Percentiles rank a stretch among this genome's conserved stretches.
These are phyloP conservation scores for Drosophila rhopaloa DNA, from an alignment of 1,140 invertebrate genomes.

Conservation along the genomic window DNA sequence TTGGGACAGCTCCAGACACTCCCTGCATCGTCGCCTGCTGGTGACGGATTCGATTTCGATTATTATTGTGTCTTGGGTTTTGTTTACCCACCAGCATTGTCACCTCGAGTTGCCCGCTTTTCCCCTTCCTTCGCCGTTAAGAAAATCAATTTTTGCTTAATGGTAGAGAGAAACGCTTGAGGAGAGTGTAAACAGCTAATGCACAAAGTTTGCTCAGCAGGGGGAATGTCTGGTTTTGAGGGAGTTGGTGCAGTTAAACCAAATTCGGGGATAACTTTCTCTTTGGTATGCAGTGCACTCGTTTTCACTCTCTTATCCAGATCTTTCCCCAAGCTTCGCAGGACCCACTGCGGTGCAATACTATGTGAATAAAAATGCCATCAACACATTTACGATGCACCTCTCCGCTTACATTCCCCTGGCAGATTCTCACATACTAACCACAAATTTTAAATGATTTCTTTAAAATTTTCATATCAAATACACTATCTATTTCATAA, in stretches of 20 bases:
- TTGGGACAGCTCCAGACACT: constrained; percentile 14
- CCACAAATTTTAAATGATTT: too few relatives aligned
- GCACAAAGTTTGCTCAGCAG: constrained; percentile 67
- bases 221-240: constrained; percentile 3
- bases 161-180: constrained; percentile 28
- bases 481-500: too few relatives aligned
- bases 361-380: too few relatives aligned
- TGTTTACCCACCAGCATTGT: constrained; percentile 60
- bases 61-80: constrained; percentile 79
- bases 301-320: not conserved
- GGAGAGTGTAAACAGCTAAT: constrained; percentile 67
- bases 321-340: not conserved
- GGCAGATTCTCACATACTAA: too few relatives aligned
- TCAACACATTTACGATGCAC: too few relatives aligned
- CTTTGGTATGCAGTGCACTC: constrained; percentile 58
- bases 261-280: constrained; percentile 67
- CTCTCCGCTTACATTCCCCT: too few relatives aligned
- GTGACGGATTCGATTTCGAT: constrained; percentile 78
- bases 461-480: too few relatives aligned
- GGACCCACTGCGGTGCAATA: too few relatives aligned
- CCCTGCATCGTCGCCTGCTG: constrained; percentile 55
- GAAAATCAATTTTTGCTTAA: constrained; percentile 77
- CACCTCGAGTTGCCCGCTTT: constrained; percentile 8
- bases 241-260: constrained; percentile 12
- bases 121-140: not conserved